Base-by-base conservation (phyloP, 2,888 invertebrate genomes). In the Epinotia brunnichana region DNA sequence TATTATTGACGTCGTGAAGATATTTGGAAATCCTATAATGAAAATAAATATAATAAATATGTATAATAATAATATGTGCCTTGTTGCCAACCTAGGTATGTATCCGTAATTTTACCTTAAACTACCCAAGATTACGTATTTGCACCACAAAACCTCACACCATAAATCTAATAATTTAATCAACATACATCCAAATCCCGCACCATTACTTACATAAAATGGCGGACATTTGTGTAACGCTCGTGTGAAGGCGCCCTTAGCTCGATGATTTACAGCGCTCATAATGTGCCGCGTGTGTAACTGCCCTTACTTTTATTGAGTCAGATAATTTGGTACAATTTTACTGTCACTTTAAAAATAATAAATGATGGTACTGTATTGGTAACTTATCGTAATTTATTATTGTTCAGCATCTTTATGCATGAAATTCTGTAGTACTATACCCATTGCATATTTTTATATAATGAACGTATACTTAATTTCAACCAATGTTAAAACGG, bases 81-180 rank as follows among this genome's bases (percentile, higher is more conserved):
- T 35, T 35, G 35, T 35, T 9, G 35, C 35, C 35, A 35, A 35
- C 0, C 9, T 35, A 35, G 35, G 0, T 35, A 7, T 9, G 7
- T 35, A 0, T 19, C 2, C 3, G 11, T 53, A 35, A 0, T 7
- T 3, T 9, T 3, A 19, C 3, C 61, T 44, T 44, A 21, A 44
- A 19, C 61, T 21, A 21, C 61, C 41, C 53, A 41, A 61, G 59
- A 61, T 61, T 44, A 61, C 62, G 44, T 17, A n/a, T 13, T 19
- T 15, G 35, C 35, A 41, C 10, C 51, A 53, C 13, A 64, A 56
- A 56, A 29, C 29, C 15, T 57, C 2, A 41, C 53, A 35, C 11
- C 57, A 66, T 66, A 56, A 66, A 66, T 66, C 66, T 66, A 24
- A 66, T 41, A 66, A 66, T 66, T 66, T 56, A 66, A 66, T 66